Percentiles rank a stretch among this genome's conserved stretches.
These are phyloP conservation scores for Acipenser ruthenus DNA, from an alignment of 2,797 vertebrate species.

Conservation along the genomic window DNA sequence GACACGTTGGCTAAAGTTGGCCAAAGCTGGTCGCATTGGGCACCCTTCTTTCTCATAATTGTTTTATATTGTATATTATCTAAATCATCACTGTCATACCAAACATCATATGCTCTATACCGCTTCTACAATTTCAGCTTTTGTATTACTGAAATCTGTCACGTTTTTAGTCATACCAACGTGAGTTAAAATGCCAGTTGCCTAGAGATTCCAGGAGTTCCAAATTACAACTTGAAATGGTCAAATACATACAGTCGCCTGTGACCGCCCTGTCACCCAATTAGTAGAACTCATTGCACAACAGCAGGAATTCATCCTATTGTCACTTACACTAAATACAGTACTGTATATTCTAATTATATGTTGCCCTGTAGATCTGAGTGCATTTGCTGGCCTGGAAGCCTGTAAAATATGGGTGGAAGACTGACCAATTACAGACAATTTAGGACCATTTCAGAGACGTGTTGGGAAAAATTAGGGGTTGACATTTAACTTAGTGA, in stretches of 20 bases:
- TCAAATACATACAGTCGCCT: conserved; percentile 40
- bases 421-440: conserved; percentile 7
- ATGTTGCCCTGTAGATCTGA: background rate
- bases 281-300: conserved; percentile 6
- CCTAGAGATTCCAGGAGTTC: conserved; percentile 49
- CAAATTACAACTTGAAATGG: conserved; percentile 24
- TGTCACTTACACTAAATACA: conserved; percentile 4
- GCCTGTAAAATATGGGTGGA: conserved; percentile 16
- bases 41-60: too few relatives aligned
- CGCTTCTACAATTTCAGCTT: too few relatives aligned
- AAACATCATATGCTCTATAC: too few relatives aligned
- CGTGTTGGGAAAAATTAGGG: conserved; percentile 1
- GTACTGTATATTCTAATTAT: conserved; percentile 8
- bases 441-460: conserved; percentile 13
- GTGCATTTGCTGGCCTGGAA: background rate
- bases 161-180: too few relatives aligned
- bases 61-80: too few relatives aligned
- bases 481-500: conserved; percentile 3
- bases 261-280: conserved; percentile 1
- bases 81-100: too few relatives aligned
- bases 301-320: background rate
- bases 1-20: too few relatives aligned
- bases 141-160: too few relatives aligned
- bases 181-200: too few relatives aligned
- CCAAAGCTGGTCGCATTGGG: too few relatives aligned